These are phyloP conservation scores for Eudasyphora cyanicolor DNA, from an alignment of 2,888 invertebrate species.

Conservation along the genomic window DNA sequence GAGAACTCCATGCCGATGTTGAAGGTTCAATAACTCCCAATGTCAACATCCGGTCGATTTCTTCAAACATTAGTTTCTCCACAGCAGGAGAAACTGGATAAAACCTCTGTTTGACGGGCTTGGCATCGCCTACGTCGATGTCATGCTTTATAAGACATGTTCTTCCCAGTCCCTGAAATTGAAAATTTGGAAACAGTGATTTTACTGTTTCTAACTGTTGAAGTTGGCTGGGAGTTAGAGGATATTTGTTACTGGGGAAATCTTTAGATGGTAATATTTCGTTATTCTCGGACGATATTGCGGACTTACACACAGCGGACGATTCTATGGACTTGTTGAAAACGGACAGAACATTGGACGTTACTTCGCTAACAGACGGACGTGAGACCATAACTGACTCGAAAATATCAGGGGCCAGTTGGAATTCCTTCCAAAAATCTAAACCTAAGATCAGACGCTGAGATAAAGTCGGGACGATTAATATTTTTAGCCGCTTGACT, in stretches of 20 bases:
- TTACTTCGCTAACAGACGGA: background rate
- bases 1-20: slow-evolving; percentile 8
- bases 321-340: background rate
- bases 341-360: too few relatives aligned
- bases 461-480: background rate
- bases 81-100: slow-evolving; percentile 57
- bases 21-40: slow-evolving; percentile 48
- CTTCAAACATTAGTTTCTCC: too few relatives aligned
- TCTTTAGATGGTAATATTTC: too few relatives aligned
- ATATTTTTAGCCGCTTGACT: background rate
- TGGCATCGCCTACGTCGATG: slow-evolving; percentile 52
- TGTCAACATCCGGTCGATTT: too few relatives aligned
- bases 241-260: background rate
- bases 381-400: background rate
- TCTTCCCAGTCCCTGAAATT: slow-evolving; percentile 24
- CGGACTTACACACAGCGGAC: too few relatives aligned
- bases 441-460: background rate
- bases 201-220: background rate
- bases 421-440: background rate
- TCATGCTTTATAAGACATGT: slow-evolving; percentile 48
- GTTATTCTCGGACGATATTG: background rate
- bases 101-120: slow-evolving; percentile 59
- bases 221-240: background rate
- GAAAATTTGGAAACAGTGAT: slow-evolving; percentile 11
- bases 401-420: background rate